Conservation (phyloP, 92 coral and sea anemone genomes). For the Virgularia gustaviana region DNA sequence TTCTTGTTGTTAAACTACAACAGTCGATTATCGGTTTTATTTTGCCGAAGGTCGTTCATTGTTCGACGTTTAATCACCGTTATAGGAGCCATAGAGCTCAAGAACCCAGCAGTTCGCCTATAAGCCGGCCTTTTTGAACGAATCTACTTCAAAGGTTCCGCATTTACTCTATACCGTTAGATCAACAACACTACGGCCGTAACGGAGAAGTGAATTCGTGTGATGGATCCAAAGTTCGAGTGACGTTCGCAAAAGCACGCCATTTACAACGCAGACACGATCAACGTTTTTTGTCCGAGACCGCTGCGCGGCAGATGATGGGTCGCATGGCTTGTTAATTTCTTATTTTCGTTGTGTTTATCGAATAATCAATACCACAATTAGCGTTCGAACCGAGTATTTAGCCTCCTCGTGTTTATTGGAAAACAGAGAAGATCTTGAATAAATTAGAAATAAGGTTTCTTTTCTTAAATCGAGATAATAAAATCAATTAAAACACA, state of each 20-base stretch:
- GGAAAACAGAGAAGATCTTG: constrained; percentile 43
- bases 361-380: constrained; percentile 47
- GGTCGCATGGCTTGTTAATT: constrained; percentile 43
- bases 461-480: constrained; percentile 40
- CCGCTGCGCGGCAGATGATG: constrained; percentile 44
- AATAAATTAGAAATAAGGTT: constrained; percentile 43
- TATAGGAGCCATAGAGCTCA: constrained; percentile 33
- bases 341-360: constrained; percentile 45
- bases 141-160: constrained; percentile 42
- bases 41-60: constrained; percentile 35
- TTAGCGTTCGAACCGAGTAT: constrained; percentile 41
- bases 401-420: constrained; percentile 44
- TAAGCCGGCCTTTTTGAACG: constrained; percentile 44
- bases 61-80: constrained; percentile 29
- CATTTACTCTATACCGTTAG: constrained; percentile 39
- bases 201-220: no score
- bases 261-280: no score
- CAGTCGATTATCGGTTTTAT: constrained; percentile 21
- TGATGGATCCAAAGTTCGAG: no score
- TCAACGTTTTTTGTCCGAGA: constrained; percentile 1
- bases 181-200: constrained; percentile 21
- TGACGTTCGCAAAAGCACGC: no score
- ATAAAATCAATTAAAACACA: constrained; percentile 44
- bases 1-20: constrained; percentile 11
- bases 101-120: constrained; percentile 47